A percentile compares a stretch with the other conserved stretches of the same genome.
Conservation (phyloP, 2,888 invertebrate genomes). For the Pasiphila rectangulata region DNA sequence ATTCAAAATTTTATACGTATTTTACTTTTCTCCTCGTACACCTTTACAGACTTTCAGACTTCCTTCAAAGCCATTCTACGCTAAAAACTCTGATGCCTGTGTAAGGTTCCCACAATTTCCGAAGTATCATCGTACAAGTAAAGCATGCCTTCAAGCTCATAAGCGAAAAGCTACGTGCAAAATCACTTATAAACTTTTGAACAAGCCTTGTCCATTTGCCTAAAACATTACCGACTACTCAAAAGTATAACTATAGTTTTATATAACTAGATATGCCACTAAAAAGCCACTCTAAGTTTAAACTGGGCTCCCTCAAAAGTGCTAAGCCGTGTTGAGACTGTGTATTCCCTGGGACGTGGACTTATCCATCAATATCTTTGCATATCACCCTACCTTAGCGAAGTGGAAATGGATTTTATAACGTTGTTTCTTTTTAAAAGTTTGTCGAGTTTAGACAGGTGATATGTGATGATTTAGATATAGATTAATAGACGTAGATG, state of each 20-base stretch:
- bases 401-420: slow-evolving; percentile 13
- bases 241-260: slow-evolving; percentile 28
- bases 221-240: slow-evolving; percentile 16
- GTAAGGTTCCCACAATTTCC: too few relatives aligned
- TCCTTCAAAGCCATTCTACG: too few relatives aligned
- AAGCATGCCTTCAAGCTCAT: neutral
- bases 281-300: slow-evolving; percentile 54
- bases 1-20: too few relatives aligned
- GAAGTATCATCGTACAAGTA: neutral
- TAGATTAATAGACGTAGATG: too few relatives aligned
- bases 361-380: slow-evolving; percentile 81
- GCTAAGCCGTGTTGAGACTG: slow-evolving; percentile 78
- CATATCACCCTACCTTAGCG: slow-evolving; percentile 48
- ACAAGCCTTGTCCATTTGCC: slow-evolving; percentile 16
- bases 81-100: too few relatives aligned
- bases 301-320: slow-evolving; percentile 71
- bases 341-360: slow-evolving; percentile 67
- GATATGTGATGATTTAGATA: neutral
- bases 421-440: slow-evolving; percentile 8
- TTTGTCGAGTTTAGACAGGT: neutral
- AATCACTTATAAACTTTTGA: slow-evolving; percentile 17
- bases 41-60: too few relatives aligned
- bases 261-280: slow-evolving; percentile 31
- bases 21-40: too few relatives aligned
- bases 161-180: neutral